Evolutionary conservation across 1,140 invertebrate genomes (phyloP).

Genomic region (Octopus sinensis): DNA sequence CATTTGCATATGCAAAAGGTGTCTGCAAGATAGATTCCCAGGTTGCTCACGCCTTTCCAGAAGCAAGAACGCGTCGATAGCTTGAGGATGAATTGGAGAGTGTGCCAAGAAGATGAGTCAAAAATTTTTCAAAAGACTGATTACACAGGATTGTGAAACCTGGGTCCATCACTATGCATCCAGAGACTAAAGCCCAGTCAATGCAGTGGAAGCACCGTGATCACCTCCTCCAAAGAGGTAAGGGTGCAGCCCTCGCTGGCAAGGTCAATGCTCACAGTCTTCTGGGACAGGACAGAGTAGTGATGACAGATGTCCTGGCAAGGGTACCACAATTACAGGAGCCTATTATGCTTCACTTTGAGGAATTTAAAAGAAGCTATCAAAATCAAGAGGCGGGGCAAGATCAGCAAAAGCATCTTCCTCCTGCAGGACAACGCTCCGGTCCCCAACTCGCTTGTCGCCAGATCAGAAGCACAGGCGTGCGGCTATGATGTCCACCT

Average conservation of each 20-base stretch:
- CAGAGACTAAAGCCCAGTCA: background rate
- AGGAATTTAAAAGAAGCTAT: no score
- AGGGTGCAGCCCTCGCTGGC: background rate
- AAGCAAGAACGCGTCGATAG: no score
- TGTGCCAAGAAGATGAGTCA: no score
- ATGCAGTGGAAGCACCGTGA: background rate
- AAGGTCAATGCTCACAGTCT: background rate
- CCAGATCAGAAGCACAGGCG: no score
- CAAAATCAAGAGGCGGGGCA: background rate
- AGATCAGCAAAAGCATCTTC: background rate
- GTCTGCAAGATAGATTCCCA: no score
- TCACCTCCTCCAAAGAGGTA: background rate
- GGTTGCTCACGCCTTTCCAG: no score
- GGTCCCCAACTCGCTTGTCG: no score
- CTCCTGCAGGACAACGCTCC: slow-evolving; percentile 4
- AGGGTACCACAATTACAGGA: background rate
- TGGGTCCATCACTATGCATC: background rate
- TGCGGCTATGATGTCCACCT: no score
- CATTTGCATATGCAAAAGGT: no score
- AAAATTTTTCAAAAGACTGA: no score
- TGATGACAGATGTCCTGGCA: slow-evolving; percentile 1
- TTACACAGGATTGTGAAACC: slow-evolving; percentile 6
- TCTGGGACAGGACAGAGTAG: background rate
- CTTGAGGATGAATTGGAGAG: no score
- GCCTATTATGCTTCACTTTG: slow-evolving; percentile 4